phyloP scores from a whole-genome alignment of 2,113 vertebrate species.

The Myiagra hebetior region DNA sequence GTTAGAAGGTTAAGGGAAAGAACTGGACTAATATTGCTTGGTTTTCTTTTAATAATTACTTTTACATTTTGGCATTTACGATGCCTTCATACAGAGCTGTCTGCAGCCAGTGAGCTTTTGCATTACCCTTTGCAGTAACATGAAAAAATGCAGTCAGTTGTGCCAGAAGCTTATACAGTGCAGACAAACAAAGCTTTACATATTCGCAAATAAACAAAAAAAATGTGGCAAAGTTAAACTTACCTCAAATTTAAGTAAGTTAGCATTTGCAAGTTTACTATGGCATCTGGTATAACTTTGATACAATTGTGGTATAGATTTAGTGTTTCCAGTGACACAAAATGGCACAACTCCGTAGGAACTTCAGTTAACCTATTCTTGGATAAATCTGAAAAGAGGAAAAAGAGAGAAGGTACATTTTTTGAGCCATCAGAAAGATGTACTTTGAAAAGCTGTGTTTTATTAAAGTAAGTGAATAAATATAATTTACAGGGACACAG shows the following conservation, averaged over 20 bases:
- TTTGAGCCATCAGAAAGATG: background rate
- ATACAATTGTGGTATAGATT: slow-evolving; percentile 97
- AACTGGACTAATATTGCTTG: background rate
- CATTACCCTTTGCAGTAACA: background rate
- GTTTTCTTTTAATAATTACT: background rate
- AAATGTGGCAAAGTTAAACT: background rate
- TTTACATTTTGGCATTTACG: background rate
- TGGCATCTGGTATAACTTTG: slow-evolving; percentile 87
- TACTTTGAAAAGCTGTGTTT: background rate
- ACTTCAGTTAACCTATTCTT: slow-evolving; percentile 90
- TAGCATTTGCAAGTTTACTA: slow-evolving; percentile 87
- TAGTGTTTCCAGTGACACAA: slow-evolving; percentile 91
- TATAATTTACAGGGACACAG: background rate
- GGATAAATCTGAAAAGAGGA: slow-evolving; percentile 83
- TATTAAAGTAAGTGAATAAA: background rate
- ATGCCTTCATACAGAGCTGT: background rate
- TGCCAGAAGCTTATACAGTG: background rate
- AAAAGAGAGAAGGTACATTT: background rate
- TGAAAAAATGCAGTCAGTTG: background rate
- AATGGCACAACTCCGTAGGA: slow-evolving; percentile 86
- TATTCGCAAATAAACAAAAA: background rate
- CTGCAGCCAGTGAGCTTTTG: background rate
- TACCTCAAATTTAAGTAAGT: slow-evolving; percentile 94
- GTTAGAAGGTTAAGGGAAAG: background rate
- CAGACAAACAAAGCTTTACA: background rate